A percentile compares a stretch with the other conserved stretches of the same genome.
These are phyloP conservation scores for Danio tinwini DNA, from an alignment of 2,797 vertebrate species.

Conservation along the genomic window DNA sequence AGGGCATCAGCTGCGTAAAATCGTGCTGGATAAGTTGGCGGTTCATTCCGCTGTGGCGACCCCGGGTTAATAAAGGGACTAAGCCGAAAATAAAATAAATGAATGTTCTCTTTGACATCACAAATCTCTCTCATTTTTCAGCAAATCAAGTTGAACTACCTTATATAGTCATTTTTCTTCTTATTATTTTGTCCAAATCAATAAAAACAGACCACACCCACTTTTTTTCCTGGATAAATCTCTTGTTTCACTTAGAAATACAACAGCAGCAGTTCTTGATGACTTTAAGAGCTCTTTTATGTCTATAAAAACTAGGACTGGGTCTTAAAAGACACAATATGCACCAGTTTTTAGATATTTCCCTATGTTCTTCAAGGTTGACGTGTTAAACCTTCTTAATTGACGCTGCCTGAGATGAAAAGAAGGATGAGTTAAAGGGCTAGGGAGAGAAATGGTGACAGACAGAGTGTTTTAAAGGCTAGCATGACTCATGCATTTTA, in stretches of 20 bases:
- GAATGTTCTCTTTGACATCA: neutral
- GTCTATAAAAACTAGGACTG: neutral
- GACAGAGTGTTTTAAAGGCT: neutral
- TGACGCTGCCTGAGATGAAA: neutral
- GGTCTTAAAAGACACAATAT: neutral
- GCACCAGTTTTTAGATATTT: neutral
- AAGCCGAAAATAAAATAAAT: no score
- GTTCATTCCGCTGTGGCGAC: no score
- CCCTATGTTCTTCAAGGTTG: neutral
- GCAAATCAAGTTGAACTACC: neutral
- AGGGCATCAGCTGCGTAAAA: no score
- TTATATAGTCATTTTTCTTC: neutral
- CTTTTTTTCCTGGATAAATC: neutral
- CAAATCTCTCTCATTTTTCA: neutral
- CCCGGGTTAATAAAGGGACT: no score
- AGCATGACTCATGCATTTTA: slow-evolving; percentile 34
- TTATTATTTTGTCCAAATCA: neutral
- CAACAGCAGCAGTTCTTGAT: neutral
- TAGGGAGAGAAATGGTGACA: neutral
- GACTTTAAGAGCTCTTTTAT: neutral
- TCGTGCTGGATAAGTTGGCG: no score
- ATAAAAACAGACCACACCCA: neutral
- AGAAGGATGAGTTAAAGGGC: neutral
- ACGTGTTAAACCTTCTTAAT: neutral
- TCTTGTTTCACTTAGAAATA: neutral